Conservation (phyloP, 2,797 vertebrate genomes). For the Fistularia commersonii region DNA sequence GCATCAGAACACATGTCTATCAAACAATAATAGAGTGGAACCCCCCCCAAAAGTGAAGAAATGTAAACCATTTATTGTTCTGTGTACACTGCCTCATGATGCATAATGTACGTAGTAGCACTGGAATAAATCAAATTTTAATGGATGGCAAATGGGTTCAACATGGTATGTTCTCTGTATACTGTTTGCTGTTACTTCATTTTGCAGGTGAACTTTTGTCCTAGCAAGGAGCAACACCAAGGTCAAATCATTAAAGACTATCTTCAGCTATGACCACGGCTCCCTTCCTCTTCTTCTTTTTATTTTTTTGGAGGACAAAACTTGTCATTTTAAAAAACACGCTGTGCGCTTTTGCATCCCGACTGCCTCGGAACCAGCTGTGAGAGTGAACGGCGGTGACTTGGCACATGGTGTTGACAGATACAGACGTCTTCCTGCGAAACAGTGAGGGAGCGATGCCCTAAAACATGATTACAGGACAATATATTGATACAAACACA, state of each 20-base stretch:
- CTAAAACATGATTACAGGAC: constrained; percentile 51
- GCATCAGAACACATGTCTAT: constrained; percentile 56
- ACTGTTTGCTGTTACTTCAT: constrained; percentile 58
- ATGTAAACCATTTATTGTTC: constrained; percentile 70
- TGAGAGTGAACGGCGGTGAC: constrained; percentile 2
- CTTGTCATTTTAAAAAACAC: no score
- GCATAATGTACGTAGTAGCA: constrained; percentile 72
- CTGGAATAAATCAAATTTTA: constrained; percentile 72
- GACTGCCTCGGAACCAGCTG: not conserved
- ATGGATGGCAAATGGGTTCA: constrained; percentile 65
- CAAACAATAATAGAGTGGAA: constrained; percentile 45
- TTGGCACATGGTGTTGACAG: constrained; percentile 23
- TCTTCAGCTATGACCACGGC: constrained; percentile 55
- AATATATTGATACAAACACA: constrained; percentile 46
- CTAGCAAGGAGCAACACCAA: constrained; percentile 64
- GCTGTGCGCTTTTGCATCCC: not conserved
- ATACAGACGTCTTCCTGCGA: constrained; percentile 18
- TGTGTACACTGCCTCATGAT: constrained; percentile 74
- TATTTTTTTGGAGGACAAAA: constrained; percentile 10
- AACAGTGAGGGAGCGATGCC: constrained; percentile 12
- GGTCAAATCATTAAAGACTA: constrained; percentile 68
- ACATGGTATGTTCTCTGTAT: constrained; percentile 61
- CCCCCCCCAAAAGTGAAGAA: constrained; percentile 43
- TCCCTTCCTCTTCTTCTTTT: constrained; percentile 18
- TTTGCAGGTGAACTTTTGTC: constrained; percentile 69